Percentiles rank a stretch among this genome's conserved stretches.
phyloP scores from a whole-genome alignment of 2,113 vertebrate species.

The Cyphomyrus discorhynchus region DNA sequence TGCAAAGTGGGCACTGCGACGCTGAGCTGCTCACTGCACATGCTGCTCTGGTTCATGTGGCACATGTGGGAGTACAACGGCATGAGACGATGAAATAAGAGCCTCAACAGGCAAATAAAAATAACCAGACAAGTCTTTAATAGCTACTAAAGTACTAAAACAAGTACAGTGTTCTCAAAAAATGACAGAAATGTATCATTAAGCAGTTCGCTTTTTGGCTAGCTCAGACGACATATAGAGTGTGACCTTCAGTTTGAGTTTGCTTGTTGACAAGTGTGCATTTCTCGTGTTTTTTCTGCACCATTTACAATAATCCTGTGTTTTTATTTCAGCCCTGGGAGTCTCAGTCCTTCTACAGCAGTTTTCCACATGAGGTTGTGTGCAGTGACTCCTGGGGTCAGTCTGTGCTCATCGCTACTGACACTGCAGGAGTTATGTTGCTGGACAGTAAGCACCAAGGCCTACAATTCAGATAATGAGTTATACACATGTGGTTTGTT shows the following conservation, averaged over 20 bases:
- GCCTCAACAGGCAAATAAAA: background rate
- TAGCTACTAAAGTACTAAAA: background rate
- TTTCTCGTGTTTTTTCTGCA: background rate
- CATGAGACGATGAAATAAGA: background rate
- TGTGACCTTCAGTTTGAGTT: background rate
- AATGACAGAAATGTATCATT: background rate
- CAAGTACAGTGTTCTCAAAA: background rate
- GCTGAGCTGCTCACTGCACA: background rate
- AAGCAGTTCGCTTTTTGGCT: background rate
- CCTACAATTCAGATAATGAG: background rate
- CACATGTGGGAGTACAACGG: background rate
- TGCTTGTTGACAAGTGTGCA: background rate
- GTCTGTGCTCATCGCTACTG: slow-evolving; percentile 86
- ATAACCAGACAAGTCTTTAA: background rate
- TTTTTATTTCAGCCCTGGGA: slow-evolving; percentile 83
- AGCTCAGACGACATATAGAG: background rate
- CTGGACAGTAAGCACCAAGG: slow-evolving; percentile 56
- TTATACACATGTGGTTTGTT: background rate
- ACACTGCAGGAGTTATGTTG: slow-evolving; percentile 81
- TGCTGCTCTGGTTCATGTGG: background rate
- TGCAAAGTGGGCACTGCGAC: background rate
- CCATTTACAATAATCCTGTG: background rate
- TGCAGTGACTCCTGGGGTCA: slow-evolving; percentile 94
- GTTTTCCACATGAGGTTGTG: slow-evolving; percentile 83
- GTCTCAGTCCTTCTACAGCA: slow-evolving; percentile 88